Evolutionary conservation across 2,888 invertebrate species (phyloP), one percentile per base, ranked within the genome.

Genomic region (Urechis unicinctus): DNA sequence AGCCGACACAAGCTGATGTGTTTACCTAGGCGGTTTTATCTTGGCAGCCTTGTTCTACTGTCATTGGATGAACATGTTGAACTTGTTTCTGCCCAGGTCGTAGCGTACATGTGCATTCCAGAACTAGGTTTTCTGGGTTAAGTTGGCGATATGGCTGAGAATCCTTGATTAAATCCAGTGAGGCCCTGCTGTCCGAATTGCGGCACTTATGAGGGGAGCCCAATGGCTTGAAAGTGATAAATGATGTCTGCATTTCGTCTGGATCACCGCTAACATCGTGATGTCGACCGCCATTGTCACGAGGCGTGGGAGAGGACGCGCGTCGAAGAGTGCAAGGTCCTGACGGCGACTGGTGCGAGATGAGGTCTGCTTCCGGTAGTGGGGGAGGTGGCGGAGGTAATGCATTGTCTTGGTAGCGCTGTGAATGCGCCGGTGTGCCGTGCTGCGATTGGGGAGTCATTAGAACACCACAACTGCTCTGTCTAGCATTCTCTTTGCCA

Each of bases 31-130:
- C n/a, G n/a, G n/a, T n/a, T n/a, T n/a, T n/a, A n/a, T n/a, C n/a
- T n/a, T n/a, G n/a, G n/a, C n/a, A n/a, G n/a, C n/a, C n/a, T n/a
- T n/a, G n/a, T n/a, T n/a, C n/a, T n/a, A n/a, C n/a, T n/a, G n/a
- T n/a, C n/a, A n/a, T n/a, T n/a, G n/a, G n/a, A n/a, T n/a, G n/a
- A n/a, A n/a, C n/a, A n/a, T n/a, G n/a, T n/a, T 36, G 41, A 9
- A 36, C 41, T 36, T 9, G 9, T 9, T 36, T 9, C 41, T 36
- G 9, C 9, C 41, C 41, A 9, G 17, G 45, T 22, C 45, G 17
- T 22, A 45, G 22, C 13, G 45, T n/a, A 21, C 45, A 45, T 9
- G 45, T 45, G 45, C 45, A 45, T 22, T 45, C 45, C 45, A 45
- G 6, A 13, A 45, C 17, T 22, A 45, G 24, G 22, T 9, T 45